phyloP scores from a whole-genome alignment of 2,888 invertebrate species.

The Malacosoma neustria region DNA sequence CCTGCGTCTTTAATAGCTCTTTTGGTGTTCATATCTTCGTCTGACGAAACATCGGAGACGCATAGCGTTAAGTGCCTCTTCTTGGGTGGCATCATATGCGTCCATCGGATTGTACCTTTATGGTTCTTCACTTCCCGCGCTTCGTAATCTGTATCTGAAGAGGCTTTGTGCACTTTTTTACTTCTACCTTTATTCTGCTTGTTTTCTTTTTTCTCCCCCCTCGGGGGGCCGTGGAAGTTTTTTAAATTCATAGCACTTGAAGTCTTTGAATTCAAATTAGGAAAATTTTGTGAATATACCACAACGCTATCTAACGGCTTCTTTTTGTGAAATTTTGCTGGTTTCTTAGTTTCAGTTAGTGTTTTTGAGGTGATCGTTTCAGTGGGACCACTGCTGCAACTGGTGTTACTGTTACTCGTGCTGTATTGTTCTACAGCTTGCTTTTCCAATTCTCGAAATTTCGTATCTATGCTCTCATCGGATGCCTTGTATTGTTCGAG shows the following conservation, averaged over 20 bases:
- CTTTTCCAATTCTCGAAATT: constrained; percentile 77
- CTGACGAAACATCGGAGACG: constrained; percentile 58
- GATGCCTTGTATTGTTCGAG: constrained; percentile 76
- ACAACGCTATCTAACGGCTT: constrained; percentile 59
- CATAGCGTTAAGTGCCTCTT: constrained; percentile 54
- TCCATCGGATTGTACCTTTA: constrained; percentile 53
- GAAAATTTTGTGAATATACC: constrained; percentile 66
- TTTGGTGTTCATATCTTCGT: constrained; percentile 46
- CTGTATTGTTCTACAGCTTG: constrained; percentile 81
- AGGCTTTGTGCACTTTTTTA: constrained; percentile 46
- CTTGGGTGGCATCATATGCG: constrained; percentile 51
- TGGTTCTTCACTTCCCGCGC: constrained; percentile 38
- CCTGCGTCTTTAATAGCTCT: constrained; percentile 45
- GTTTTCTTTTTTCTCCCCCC: constrained; percentile 71
- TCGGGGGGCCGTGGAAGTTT: constrained; percentile 71
- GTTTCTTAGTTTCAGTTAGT: constrained; percentile 36
- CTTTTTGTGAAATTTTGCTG: constrained; percentile 59
- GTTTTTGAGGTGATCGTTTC: constrained; percentile 34
- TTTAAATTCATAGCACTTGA: constrained; percentile 64
- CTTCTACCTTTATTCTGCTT: constrained; percentile 43
- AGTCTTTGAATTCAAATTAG: constrained; percentile 49
- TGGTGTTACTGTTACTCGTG: constrained; percentile 63
- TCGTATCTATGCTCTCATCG: constrained; percentile 72
- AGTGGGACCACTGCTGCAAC: constrained; percentile 60
- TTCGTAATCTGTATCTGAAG: constrained; percentile 62